Evolutionary conservation across 2,113 vertebrate genomes (phyloP).

Genomic region (Cyanoramphus novaezelandiae): DNA sequence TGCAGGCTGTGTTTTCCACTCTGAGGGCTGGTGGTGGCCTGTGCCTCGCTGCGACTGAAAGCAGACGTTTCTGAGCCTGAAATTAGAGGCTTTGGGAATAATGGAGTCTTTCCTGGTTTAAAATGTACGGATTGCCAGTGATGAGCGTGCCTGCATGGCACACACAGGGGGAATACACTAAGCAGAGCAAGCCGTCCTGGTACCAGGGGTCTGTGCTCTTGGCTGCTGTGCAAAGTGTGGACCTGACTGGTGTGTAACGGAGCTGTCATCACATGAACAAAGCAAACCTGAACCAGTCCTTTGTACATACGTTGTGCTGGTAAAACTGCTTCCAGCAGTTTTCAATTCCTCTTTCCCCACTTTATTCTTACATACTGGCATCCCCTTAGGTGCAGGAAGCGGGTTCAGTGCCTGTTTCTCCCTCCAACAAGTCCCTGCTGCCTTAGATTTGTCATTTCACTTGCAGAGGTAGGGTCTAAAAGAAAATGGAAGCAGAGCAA

Average conservation of each 20-base stretch:
- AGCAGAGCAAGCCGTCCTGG: rapidly evolving
- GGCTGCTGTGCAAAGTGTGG: neutral
- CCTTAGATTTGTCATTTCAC: neutral
- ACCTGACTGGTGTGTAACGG: neutral
- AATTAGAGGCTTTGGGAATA: neutral
- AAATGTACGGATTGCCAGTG: neutral
- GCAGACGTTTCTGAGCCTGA: neutral
- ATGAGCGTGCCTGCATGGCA: neutral
- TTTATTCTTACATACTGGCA: neutral
- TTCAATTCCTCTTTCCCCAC: neutral
- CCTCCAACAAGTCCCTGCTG: neutral
- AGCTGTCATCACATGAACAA: neutral
- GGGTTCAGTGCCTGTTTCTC: neutral
- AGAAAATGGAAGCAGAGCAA: conserved; percentile 1
- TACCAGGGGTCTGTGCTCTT: rapidly evolving
- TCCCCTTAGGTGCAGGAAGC: neutral
- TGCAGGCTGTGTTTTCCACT: neutral
- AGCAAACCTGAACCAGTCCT: neutral
- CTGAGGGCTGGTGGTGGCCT: neutral
- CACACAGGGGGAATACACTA: rapidly evolving
- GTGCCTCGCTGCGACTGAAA: neutral
- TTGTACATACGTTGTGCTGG: rapidly evolving
- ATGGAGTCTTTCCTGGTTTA: neutral
- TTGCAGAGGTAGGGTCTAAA: neutral
- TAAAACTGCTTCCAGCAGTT: neutral